Percentiles rank a stretch among this genome's conserved stretches.
These are phyloP conservation scores for Callipepla squamata DNA, from an alignment of 2,113 vertebrate genomes.

Conservation along the genomic window DNA sequence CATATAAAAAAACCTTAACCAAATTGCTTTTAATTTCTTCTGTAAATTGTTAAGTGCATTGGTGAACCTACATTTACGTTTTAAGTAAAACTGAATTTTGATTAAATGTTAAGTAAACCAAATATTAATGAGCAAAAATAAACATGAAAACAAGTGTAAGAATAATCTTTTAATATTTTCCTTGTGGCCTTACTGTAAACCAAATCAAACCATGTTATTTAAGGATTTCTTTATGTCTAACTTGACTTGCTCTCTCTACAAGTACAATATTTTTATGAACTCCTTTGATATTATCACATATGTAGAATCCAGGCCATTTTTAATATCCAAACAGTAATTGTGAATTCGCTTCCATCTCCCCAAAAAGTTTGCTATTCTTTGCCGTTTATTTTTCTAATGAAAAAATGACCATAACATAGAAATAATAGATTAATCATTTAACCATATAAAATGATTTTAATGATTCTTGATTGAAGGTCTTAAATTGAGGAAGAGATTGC, in stretches of 20 bases:
- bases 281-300: not conserved
- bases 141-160: not conserved
- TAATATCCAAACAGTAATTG: not conserved
- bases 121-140: not conserved
- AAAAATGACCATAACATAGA: slow-evolving; percentile 29
- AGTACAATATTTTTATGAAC: not conserved
- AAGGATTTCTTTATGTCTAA: not conserved
- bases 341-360: slow-evolving; percentile 38
- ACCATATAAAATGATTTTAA: not conserved
- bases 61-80: not conserved
- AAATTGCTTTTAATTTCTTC: not conserved
- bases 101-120: not conserved
- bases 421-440: slow-evolving; percentile 29
- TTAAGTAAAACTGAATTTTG: not conserved
- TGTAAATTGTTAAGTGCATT: not conserved
- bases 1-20: not conserved
- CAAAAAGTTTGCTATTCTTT: not conserved
- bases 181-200: not conserved
- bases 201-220: not conserved
- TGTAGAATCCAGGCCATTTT: not conserved
- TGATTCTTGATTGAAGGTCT: not conserved
- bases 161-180: not conserved
- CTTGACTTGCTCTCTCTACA: not conserved
- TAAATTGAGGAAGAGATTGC: rapidly evolving
- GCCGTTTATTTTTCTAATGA: slow-evolving; percentile 16